Evolutionary conservation across 2,888 invertebrate genomes (phyloP), one percentile per base, ranked within the genome.

Genomic region (Neoscelio sp.): DNA sequence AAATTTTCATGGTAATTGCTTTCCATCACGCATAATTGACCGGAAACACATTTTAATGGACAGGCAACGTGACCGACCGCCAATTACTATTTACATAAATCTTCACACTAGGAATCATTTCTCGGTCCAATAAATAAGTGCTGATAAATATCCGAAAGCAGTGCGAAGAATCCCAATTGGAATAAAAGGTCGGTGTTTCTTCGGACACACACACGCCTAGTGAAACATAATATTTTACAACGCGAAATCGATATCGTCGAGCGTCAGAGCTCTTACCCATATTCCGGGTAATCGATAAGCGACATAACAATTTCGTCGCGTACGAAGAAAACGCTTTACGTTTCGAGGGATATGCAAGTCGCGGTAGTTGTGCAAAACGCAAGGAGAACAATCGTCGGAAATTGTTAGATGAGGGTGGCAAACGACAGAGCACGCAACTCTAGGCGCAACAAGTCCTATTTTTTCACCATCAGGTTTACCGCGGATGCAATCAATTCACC

Each of bases 381-480:
- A n/a, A n/a, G n/a, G 40, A 42, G 46, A 70, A 76, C 56, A 68
- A 42, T 70, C 42, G 38, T 77, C 70, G 65, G 65, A 77, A 77
- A 42, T 17, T 50, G 42, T 77, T 65, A 71, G 50, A 77, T 15
- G 23, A 15, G 35, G 35, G 13, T 58, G 33, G 38, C 26, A 10
- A 20, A 42, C 60, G 70, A 70, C 76, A 30, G 40, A 20, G 30
- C 76, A 76, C 70, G 76, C 70, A 67, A 70, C 48, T 48, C 40
- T 38, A 50, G 48, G 56, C 33, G 70, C 70, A 76, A 76, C 76
- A 76, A 76, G 68, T 76, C 13, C 54, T 40, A 70, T 76, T 76
- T 76, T 70, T 70, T 52, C 60, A 30, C 50, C 56, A 56, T 76
- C 48, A 48, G 42, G 38, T 13, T 42, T 44, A 52, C 52, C 28